These are phyloP conservation scores for Disparrhopalites patrizii DNA, from an alignment of 2,888 invertebrate species.

Conservation along the genomic window DNA sequence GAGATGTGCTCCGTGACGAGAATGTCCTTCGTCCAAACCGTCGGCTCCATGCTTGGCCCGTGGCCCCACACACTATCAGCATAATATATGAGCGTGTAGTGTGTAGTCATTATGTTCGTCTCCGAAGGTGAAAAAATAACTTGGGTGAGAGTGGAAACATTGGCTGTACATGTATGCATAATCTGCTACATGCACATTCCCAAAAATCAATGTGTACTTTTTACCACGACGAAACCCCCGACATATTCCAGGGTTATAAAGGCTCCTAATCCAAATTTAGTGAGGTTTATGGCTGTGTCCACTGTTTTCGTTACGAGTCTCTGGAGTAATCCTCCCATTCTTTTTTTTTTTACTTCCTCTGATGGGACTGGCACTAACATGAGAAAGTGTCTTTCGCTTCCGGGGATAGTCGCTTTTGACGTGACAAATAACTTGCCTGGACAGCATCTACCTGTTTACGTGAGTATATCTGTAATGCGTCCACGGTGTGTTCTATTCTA, in stretches of 20 bases:
- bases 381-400: too few species aligned
- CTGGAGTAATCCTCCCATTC: background rate
- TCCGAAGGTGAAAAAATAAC: background rate
- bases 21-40: conserved; percentile 73
- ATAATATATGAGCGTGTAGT: too few species aligned
- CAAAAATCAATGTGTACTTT: background rate
- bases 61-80: conserved; percentile 74
- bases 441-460: too few species aligned
- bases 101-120: too few species aligned
- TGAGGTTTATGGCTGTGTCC: background rate
- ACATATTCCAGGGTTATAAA: conserved; percentile 37
- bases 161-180: background rate
- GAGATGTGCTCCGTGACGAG: conserved; percentile 77
- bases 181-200: background rate
- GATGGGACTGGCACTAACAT: too few species aligned
- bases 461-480: too few species aligned
- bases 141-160: background rate
- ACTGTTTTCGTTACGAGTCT: background rate
- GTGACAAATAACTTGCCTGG: too few species aligned
- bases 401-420: too few species aligned
- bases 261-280: conserved; percentile 33
- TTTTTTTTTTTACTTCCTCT: too few species aligned
- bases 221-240: conserved; percentile 43
- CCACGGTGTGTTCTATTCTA: too few species aligned
- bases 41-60: conserved; percentile 95